Evolutionary conservation across 1,140 invertebrate species (phyloP).

Genomic region (Drosophila trapezifrons): DNA sequence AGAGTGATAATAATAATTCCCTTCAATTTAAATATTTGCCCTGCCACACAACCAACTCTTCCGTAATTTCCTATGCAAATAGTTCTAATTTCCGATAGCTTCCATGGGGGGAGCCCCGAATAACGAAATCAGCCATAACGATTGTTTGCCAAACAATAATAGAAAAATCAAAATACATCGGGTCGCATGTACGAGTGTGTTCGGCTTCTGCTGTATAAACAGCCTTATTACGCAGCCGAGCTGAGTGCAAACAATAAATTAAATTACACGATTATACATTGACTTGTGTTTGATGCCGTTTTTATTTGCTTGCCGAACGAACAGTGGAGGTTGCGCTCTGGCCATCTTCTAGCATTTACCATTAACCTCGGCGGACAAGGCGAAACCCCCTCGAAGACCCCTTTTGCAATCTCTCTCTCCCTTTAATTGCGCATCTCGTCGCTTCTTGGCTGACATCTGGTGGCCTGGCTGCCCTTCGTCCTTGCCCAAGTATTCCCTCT

Average conservation of each 20-base stretch:
- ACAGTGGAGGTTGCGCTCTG: neutral
- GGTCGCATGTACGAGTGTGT: constrained; percentile 2
- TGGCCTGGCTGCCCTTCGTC: constrained; percentile 42
- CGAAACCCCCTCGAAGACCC: neutral
- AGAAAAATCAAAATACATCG: constrained; percentile 37
- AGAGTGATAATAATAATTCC: neutral
- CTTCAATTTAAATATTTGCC: neutral
- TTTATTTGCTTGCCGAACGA: constrained; percentile 7
- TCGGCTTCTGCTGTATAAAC: constrained; percentile 2
- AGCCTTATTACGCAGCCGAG: constrained; percentile 27
- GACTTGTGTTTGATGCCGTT: constrained; percentile 17
- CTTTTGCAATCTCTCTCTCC: neutral
- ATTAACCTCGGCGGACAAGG: neutral
- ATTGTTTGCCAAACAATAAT: constrained; percentile 44
- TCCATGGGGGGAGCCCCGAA: neutral
- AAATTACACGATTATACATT: constrained; percentile 32
- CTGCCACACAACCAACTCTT: constrained; percentile 7
- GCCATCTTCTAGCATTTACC: constrained; percentile 2
- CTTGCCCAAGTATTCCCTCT: constrained; percentile 50
- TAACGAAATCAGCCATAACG: constrained; percentile 24
- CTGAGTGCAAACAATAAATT: constrained; percentile 39
- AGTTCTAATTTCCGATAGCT: constrained; percentile 18
- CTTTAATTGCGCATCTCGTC: constrained; percentile 31
- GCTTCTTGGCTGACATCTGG: constrained; percentile 50
- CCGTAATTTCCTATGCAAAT: constrained; percentile 1